Evolutionary conservation across 2,888 invertebrate species (phyloP).

Genomic region (Mythimna lalbum): DNA sequence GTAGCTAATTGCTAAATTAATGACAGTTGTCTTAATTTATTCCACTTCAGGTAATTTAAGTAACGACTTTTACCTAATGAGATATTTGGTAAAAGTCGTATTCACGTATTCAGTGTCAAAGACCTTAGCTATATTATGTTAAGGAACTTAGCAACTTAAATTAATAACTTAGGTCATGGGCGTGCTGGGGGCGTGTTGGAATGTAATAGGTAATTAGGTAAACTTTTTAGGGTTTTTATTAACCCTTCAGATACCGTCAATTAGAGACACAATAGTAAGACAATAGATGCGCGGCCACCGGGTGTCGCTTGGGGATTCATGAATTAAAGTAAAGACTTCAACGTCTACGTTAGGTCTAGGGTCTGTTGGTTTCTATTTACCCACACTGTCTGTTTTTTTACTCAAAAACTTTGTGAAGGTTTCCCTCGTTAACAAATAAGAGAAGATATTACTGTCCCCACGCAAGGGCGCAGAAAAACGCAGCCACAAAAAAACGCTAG

Average conservation of each 20-base stretch:
- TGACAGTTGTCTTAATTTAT: background rate
- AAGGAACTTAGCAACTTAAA: background rate
- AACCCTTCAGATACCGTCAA: too few species aligned
- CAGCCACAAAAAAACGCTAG: too few species aligned
- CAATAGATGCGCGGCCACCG: too few species aligned
- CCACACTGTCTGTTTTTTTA: too few species aligned
- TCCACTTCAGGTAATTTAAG: background rate
- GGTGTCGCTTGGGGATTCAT: too few species aligned
- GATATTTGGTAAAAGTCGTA: background rate
- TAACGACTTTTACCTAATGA: too few species aligned
- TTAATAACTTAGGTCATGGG: constrained; percentile 10
- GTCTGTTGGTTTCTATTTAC: constrained; percentile 11
- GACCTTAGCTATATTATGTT: background rate
- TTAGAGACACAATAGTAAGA: too few species aligned
- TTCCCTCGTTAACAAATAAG: too few species aligned
- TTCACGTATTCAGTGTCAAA: constrained; percentile 7
- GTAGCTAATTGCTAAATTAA: background rate
- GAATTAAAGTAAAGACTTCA: background rate
- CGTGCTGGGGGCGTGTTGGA: constrained; percentile 17
- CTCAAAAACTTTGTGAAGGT: too few species aligned
- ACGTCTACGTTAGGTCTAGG: constrained; percentile 1
- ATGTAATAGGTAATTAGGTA: background rate
- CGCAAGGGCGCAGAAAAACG: too few species aligned
- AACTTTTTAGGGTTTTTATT: constrained; percentile 4
- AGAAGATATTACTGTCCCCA: too few species aligned